phyloP scores from a whole-genome alignment of 1,140 invertebrate genomes.

The Aphelinus certus region DNA sequence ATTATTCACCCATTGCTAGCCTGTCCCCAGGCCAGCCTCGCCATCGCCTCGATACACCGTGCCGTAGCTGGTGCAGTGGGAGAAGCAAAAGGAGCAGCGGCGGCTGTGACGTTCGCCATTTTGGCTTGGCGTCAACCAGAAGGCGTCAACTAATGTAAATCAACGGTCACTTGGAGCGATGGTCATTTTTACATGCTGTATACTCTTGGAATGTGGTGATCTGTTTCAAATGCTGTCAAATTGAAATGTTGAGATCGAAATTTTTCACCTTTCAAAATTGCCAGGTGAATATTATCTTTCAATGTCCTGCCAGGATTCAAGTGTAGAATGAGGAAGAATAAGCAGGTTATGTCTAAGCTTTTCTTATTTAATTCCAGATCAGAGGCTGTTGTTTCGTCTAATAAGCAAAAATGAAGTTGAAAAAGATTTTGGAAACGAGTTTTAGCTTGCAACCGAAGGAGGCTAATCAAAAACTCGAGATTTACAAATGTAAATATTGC shows the following conservation, averaged over 20 bases:
- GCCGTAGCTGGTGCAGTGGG: not conserved
- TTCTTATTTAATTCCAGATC: conserved; percentile 1
- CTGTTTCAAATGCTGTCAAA: conserved; percentile 34
- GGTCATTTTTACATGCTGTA: conserved; percentile 38
- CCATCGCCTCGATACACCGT: no score
- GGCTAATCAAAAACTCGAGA: conserved; percentile 39
- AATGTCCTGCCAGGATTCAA: not conserved
- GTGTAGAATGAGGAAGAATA: not conserved
- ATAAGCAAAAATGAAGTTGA: conserved; percentile 35
- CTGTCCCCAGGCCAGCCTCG: no score
- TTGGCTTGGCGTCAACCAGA: conserved; percentile 34
- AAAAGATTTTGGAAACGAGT: conserved; percentile 37
- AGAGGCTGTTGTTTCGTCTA: not conserved
- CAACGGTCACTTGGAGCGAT: conserved; percentile 35
- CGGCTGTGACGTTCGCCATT: conserved; percentile 37
- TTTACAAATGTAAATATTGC: conserved; percentile 40
- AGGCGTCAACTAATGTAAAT: conserved; percentile 40
- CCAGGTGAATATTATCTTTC: no score
- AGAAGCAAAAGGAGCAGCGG: conserved; percentile 1
- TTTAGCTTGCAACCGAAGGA: conserved; percentile 35
- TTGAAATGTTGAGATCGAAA: conserved; percentile 18
- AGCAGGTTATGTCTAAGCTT: conserved; percentile 7
- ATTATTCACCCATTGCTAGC: no score
- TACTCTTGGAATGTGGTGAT: not conserved
- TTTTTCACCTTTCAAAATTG: not conserved